A percentile compares a stretch with the other conserved stretches of the same genome.
Evolutionary conservation across 2,113 vertebrate species (phyloP).

Genomic region (Leptocoma aspasia): DNA sequence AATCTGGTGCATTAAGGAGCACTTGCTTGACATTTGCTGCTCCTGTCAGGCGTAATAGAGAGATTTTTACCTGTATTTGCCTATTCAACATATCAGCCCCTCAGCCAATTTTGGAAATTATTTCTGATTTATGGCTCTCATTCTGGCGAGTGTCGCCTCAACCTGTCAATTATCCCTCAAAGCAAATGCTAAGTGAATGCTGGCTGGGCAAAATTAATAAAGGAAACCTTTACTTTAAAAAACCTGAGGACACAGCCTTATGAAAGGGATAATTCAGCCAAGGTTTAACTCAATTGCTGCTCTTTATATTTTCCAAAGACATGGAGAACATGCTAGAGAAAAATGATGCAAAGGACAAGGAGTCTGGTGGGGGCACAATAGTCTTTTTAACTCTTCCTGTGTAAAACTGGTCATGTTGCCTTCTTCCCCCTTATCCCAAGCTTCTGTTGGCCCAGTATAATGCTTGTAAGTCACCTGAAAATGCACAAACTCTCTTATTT

Average conservation of each 20-base stretch:
- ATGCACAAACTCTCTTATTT: neutral
- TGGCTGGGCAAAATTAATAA: slow-evolving; percentile 81
- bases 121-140: slow-evolving; percentile 83
- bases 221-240: slow-evolving; percentile 76
- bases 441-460: neutral
- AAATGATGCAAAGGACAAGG: neutral
- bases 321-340: neutral
- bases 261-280: slow-evolving; percentile 48
- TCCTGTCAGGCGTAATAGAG: slow-evolving; percentile 82
- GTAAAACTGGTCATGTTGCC: neutral
- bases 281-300: slow-evolving; percentile 28
- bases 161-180: slow-evolving; percentile 83
- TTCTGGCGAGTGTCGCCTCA: slow-evolving; percentile 73
- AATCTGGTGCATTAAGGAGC: slow-evolving; percentile 63
- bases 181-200: slow-evolving; percentile 84
- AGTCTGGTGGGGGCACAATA: neutral
- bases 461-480: neutral
- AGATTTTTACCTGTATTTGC: slow-evolving; percentile 86
- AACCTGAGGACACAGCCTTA: slow-evolving; percentile 33
- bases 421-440: neutral
- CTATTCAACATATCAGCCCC: slow-evolving; percentile 80
- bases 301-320: slow-evolving; percentile 34
- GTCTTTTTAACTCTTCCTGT: neutral
- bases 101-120: slow-evolving; percentile 84
- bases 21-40: slow-evolving; percentile 78